Conservation (phyloP, 2,888 invertebrate genomes). For the Trilocha varians region DNA sequence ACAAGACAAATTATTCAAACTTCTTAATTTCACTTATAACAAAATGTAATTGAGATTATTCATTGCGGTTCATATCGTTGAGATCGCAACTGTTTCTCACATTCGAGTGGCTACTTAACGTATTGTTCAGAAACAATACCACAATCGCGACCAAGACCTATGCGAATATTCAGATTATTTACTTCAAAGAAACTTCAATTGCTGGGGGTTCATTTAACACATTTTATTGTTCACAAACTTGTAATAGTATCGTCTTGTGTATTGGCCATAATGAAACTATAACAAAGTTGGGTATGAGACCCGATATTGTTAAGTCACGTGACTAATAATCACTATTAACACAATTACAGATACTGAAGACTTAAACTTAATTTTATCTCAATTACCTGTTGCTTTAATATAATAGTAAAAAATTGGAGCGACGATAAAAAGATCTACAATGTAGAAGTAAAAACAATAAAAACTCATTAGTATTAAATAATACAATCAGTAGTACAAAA, state of each 20-base stretch:
- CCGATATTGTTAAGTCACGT: too few species aligned
- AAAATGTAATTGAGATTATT: background rate
- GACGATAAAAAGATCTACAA: too few species aligned
- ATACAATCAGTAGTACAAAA: too few species aligned
- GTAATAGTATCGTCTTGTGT: constrained; percentile 4
- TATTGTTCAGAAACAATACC: constrained; percentile 54
- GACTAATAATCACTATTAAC: too few species aligned
- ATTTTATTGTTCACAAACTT: constrained; percentile 10
- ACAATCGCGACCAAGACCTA: constrained; percentile 42
- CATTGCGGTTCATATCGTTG: constrained; percentile 7
- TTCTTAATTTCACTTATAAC: background rate
- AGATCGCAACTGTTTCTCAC: constrained; percentile 60
- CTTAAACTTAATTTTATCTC: too few species aligned
- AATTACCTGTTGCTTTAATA: too few species aligned
- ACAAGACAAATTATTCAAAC: too few species aligned
- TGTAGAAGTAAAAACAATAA: too few species aligned
- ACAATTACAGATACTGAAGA: too few species aligned
- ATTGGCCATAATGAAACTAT: background rate
- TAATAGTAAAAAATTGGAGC: too few species aligned
- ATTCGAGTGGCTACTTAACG: constrained; percentile 41
- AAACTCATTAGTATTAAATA: too few species aligned
- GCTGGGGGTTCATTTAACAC: constrained; percentile 35
- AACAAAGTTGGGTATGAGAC: background rate
- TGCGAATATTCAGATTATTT: constrained; percentile 37
- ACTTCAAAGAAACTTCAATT: constrained; percentile 29